phyloP scores from a whole-genome alignment of 1,140 invertebrate species.

The Bombus superbus region DNA sequence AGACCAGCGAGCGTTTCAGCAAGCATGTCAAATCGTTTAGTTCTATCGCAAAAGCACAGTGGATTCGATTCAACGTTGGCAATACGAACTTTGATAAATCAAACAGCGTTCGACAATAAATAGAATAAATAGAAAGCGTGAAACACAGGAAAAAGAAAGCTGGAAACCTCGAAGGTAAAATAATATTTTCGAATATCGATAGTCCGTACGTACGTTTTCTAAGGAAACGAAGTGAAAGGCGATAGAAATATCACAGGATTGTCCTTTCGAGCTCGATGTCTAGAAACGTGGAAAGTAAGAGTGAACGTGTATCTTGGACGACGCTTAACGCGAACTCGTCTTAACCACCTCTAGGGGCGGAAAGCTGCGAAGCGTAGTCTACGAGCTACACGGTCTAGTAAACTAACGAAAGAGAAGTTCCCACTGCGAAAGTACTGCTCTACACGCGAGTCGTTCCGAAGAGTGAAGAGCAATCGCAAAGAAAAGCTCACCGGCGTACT shows the following conservation, averaged over 20 bases:
- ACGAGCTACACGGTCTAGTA: constrained; percentile 48
- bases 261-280: background rate
- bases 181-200: background rate
- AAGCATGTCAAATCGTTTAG: too few relatives aligned
- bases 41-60: too few relatives aligned
- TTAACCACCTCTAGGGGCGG: constrained; percentile 45
- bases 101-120: too few relatives aligned
- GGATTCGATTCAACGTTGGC: too few relatives aligned
- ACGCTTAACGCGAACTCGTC: constrained; percentile 43
- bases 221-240: background rate
- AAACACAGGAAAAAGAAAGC: too few relatives aligned
- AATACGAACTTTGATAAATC: too few relatives aligned
- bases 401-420: constrained; percentile 62
- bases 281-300: background rate
- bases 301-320: background rate
- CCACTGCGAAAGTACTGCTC: constrained; percentile 47
- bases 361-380: constrained; percentile 31
- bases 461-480: constrained; percentile 44
- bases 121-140: too few relatives aligned
- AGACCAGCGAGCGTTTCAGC: too few relatives aligned
- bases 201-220: background rate
- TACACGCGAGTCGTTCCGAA: constrained; percentile 48
- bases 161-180: too few relatives aligned
- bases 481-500: constrained; percentile 35
- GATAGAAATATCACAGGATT: too few relatives aligned